Evolutionary conservation across 2,113 vertebrate genomes (phyloP), one percentile per base, ranked within the genome.

Genomic region (Pachypanchax playfairii): DNA sequence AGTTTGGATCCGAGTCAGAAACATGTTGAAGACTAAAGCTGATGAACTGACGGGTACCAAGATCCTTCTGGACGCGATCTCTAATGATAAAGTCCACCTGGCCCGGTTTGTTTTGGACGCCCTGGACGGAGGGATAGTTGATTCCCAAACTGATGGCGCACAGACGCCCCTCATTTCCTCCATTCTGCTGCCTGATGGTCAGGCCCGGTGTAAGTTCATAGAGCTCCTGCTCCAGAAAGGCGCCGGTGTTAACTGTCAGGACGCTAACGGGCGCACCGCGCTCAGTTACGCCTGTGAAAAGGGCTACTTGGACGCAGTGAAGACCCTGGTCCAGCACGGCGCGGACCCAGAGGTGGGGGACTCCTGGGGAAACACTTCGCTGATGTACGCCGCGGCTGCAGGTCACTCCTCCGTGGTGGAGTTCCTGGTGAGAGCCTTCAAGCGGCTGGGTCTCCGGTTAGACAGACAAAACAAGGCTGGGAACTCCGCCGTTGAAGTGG

Each of bases 361-460:
- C 73, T 2, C 31, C 0, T 90, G 92, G 91, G 89, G 90, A 0
- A 91, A 92, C 65, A 91, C 76, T 0, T 80, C 89, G 1, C 75
- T 93, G 1, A 91, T 92, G 82, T 92, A 91, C 43, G 90, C 87
- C 0, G 78, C 81, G 0, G 90, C 71, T 0, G 69, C 84, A 0
- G 89, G 88, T 10, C 90, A 86, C 39, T 76, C 82, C 0, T 18
- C 41, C 1, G 83, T 92, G 4, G 73, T 92, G 0, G 88, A 83
- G 60, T 92, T 92, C 39, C 57, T 92, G 39, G 88, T 90, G 60
- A 68, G 89, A 14, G 90, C 90, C 7, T 92, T 93, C 55, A 93
- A 91, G 65, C 76, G 90, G 35, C 68, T 93, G 25, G 87, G 92
- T 20, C 86, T 93, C 8, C 81, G 89, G 64, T 75, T 92, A 26